phyloP scores from a whole-genome alignment of 2,797 vertebrate genomes.

The Phataginus tricuspis region DNA sequence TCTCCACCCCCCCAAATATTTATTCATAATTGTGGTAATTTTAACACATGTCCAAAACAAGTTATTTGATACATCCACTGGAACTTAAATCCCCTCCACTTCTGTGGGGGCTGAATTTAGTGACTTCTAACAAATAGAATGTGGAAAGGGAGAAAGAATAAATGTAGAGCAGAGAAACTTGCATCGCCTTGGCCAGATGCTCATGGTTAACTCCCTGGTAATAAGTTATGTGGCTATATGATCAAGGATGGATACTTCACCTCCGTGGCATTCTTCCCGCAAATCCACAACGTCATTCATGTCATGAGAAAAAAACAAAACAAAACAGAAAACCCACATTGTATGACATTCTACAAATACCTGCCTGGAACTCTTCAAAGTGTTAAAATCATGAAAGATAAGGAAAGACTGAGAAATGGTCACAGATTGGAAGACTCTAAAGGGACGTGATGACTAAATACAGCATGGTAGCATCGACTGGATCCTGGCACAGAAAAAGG shows the following conservation, averaged over 20 bases:
- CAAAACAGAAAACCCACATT: not conserved
- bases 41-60: not conserved
- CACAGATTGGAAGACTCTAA: not conserved
- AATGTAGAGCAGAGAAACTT: not conserved
- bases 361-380: not conserved
- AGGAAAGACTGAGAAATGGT: not conserved
- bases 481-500: not conserved
- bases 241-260: not conserved
- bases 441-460: not conserved
- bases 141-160: not conserved
- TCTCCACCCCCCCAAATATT: not conserved
- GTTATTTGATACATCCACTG: not conserved
- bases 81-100: not conserved
- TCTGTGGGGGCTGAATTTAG: not conserved
- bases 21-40: not conserved
- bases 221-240: not conserved
- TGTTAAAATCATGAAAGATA: not conserved
- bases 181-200: not conserved
- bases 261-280: not conserved
- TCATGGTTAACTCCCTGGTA: not conserved
- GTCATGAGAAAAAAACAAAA: not conserved
- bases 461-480: not conserved
- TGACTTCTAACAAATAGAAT: not conserved
- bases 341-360: not conserved
- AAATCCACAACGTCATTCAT: not conserved